Evolutionary conservation across 2,797 vertebrate genomes (phyloP).

Genomic region (Darevskia mixta): DNA sequence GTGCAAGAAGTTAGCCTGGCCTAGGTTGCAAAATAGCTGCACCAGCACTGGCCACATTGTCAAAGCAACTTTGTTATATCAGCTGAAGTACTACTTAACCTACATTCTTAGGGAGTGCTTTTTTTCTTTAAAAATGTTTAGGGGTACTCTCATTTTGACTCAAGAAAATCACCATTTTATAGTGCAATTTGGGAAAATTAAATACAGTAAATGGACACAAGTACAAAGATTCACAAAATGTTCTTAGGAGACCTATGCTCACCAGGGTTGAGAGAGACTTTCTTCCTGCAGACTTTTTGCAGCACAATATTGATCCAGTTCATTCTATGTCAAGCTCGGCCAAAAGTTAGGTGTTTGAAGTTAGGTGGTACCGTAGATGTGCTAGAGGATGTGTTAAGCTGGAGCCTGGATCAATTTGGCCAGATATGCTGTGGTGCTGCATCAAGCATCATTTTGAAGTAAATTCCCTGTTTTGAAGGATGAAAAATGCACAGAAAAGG

Average conservation of each 20-base stretch:
- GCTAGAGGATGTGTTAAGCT: not conserved
- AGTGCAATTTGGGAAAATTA: no score
- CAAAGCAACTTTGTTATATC: not conserved
- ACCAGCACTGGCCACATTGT: no score
- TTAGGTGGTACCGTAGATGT: not conserved
- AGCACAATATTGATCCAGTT: not conserved
- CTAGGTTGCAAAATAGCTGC: no score
- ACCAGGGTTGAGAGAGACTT: not conserved
- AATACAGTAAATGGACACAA: no score
- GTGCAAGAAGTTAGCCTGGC: no score
- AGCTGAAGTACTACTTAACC: not conserved
- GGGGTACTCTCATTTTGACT: no score
- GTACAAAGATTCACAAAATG: no score
- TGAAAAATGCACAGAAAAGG: not conserved
- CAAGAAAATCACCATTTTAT: no score
- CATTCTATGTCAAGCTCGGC: not conserved
- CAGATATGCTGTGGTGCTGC: not conserved
- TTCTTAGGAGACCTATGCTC: not conserved
- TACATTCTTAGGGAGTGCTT: not conserved
- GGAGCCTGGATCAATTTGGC: not conserved
- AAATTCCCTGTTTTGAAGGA: not conserved
- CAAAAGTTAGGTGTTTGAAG: not conserved
- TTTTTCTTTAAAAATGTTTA: no score
- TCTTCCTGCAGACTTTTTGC: not conserved
- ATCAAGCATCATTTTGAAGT: not conserved